Evolutionary conservation across 2,888 invertebrate genomes (phyloP), one percentile per base, ranked within the genome.

Genomic region (Gortyna flavago): DNA sequence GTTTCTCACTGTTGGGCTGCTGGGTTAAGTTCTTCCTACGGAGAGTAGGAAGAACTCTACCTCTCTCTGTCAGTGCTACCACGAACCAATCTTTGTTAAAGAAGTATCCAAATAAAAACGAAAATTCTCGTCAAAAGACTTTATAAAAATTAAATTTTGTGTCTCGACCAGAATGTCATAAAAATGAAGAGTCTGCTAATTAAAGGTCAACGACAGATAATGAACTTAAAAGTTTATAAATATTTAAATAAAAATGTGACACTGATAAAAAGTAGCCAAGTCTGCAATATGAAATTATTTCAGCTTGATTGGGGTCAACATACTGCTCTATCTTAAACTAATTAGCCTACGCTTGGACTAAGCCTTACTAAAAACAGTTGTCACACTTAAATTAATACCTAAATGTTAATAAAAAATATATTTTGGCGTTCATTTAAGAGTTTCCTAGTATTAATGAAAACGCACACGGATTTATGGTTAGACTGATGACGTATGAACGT

Each of bases 191-290:
- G 66, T 75, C 72, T 72, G 48, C 35, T 74, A 76, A 79, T 73
- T 59, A 44, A 70, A 81, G 85, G 85, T 85, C 81, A 73, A 25
- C 29, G 80, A 72, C 80, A 85, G 76, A 38, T 79, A 80, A 77
- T 85, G 77, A 83, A 81, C 82, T 87, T 84, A 68, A 11, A 48
- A 44, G 21, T 74, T 35, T 64, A 59, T 68, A 69, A 72, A 72
- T 77, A 69, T 61, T 72, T 18, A 66, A 81, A 59, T 51, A 51
- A 66, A 54, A 54, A 16, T 48, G 51, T 16, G 54, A n/a, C 21
- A 44, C 44, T 69, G 75, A 82, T 69, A 75, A 69, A 51, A 80
- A 35, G n/a, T 35, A 18, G 25, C 18, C 59, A 16, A 59, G n/a
- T 44, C 25, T 59, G 16, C 16, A 13, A 54, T 51, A 64, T 38